Percentiles rank a stretch among this genome's conserved stretches.
These are phyloP conservation scores for Temnothorax unifasciatus DNA, from an alignment of 2,888 invertebrate genomes.

Conservation along the genomic window DNA sequence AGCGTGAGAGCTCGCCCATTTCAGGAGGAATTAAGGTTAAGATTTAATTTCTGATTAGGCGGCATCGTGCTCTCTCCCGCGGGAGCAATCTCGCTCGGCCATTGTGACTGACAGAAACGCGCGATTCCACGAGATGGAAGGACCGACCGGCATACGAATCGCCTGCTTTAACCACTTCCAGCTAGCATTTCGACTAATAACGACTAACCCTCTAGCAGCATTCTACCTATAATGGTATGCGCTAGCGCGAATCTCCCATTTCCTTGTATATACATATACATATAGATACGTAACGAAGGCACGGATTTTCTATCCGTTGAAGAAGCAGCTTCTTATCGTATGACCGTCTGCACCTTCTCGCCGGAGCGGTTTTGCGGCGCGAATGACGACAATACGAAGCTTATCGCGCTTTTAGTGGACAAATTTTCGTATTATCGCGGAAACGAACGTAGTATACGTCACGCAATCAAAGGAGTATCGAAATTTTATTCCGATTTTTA, in stretches of 20 bases:
- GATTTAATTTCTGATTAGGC: constrained; percentile 86
- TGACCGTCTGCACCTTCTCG: constrained; percentile 56
- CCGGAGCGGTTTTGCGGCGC: constrained; percentile 40
- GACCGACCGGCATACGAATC: constrained; percentile 85
- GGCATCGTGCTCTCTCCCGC: constrained; percentile 78
- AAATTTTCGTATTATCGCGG: constrained; percentile 33
- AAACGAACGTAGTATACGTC: not conserved
- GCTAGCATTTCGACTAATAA: constrained; percentile 80
- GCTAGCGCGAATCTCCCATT: constrained; percentile 63
- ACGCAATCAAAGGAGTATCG: not conserved
- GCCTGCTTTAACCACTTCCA: constrained; percentile 81
- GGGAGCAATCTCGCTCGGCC: constrained; percentile 82
- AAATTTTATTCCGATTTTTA: not conserved
- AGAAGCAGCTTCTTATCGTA: constrained; percentile 58
- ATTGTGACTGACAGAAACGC: constrained; percentile 85
- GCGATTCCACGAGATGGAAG: constrained; percentile 84
- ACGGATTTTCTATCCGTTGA: constrained; percentile 59
- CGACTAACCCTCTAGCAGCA: constrained; percentile 70
- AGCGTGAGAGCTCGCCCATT: constrained; percentile 64
- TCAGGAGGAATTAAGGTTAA: constrained; percentile 82
- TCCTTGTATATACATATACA: constrained; percentile 55
- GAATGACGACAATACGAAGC: constrained; percentile 46
- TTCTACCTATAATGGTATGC: constrained; percentile 65
- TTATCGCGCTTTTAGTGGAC: constrained; percentile 36
- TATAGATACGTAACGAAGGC: constrained; percentile 50